Evolutionary conservation across 2,888 invertebrate genomes (phyloP).

Genomic region (Uropetala carovei): DNA sequence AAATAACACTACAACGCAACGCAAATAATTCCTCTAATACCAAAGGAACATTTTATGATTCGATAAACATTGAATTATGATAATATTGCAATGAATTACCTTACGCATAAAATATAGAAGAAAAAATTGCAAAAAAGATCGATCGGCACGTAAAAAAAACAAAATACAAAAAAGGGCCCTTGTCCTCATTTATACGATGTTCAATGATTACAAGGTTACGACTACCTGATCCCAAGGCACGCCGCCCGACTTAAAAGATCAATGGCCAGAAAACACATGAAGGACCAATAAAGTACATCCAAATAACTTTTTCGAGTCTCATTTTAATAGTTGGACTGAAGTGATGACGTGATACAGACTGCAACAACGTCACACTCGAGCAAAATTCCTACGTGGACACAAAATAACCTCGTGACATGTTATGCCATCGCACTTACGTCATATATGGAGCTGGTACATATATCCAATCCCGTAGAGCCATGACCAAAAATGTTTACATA

Average conservation of each 20-base stretch:
- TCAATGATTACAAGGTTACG: neutral
- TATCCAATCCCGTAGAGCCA: too few species aligned
- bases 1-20: too few species aligned
- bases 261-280: constrained; percentile 6
- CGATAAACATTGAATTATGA: too few species aligned
- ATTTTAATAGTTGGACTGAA: neutral
- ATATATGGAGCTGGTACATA: too few species aligned
- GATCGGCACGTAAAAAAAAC: neutral
- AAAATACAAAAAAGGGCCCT: neutral
- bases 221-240: neutral
- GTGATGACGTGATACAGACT: neutral
- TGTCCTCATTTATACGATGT: neutral
- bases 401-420: neutral
- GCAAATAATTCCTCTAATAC: too few species aligned
- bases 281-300: neutral
- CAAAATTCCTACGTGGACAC: neutral
- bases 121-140: neutral
- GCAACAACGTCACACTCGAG: neutral
- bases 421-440: neutral
- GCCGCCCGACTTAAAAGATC: neutral
- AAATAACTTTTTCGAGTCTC: neutral
- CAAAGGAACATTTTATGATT: too few species aligned
- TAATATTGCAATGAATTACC: neutral
- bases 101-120: neutral
- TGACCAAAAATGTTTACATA: too few species aligned